Base-by-base conservation (phyloP, 2,797 vertebrate species). In the Notolabrus celidotus region DNA sequence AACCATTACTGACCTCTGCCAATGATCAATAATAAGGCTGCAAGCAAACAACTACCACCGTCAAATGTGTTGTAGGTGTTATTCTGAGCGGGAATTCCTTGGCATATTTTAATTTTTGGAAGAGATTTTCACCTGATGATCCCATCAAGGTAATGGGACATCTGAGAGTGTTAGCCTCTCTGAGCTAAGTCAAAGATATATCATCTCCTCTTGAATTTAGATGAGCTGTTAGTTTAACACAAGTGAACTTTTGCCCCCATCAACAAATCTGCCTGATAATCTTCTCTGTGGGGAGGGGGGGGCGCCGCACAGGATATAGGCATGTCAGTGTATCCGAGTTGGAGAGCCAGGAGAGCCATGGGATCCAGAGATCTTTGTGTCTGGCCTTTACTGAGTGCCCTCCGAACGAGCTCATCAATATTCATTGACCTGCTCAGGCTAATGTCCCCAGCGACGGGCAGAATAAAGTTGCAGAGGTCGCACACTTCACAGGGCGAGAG, bases 361-460 rank as follows among this genome's bases (percentile, higher is more conserved):
- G 84, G 87, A 88, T 74, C 59, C 79, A 22, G 73, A 77, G 69
- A 83, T 81, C 71, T 83, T 65, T 36, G 82, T 49, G 73, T 80
- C 82, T 89, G 87, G 90, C 90, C 89, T 93, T 92, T 91, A 89
- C 86, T 50, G 84, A 89, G 72, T 68, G 82, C 23, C 58, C 77
- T 87, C 67, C 38, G 86, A 92, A 89, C 69, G 83, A 88, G 76
- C 88, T 89, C 87, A 94, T 94, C 92, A 93, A 92, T 93, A 94
- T 94, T 93, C 91, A 93, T 90, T 87, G 85, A 93, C 86, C 90
- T 39, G 74, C 86, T 85, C 81, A 2, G 61, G 84, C 84, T 91
- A 81, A 85, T 77, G 89, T 92, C 91, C 86, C 90, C 46, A 41
- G 88, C 41, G 89, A 86, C 57, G 36, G 80, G 71, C 81, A 53